phyloP scores from a whole-genome alignment of 2,113 vertebrate genomes.

The Saccopteryx bilineata region DNA sequence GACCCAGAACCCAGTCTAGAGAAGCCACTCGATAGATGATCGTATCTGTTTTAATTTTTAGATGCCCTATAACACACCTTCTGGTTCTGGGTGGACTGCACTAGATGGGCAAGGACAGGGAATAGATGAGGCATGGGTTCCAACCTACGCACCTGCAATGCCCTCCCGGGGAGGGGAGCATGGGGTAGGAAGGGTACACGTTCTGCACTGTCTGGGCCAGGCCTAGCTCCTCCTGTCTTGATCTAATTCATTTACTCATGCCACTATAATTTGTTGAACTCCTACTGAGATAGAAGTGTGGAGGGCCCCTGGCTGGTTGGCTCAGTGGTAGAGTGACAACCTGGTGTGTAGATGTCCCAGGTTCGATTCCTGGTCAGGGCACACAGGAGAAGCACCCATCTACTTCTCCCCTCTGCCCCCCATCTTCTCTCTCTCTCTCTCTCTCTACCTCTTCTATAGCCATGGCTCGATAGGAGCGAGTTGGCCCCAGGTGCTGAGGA shows the following conservation, averaged over 20 bases:
- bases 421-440: no score
- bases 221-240: neutral
- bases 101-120: neutral
- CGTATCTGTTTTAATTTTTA: neutral
- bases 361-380: no score
- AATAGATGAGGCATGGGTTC: neutral
- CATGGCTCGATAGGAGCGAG: no score
- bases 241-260: neutral
- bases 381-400: no score
- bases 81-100: neutral
- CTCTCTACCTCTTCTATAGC: no score
- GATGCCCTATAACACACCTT: neutral
- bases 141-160: neutral
- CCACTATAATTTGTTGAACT: neutral
- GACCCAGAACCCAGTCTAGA: neutral
- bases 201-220: neutral
- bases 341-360: no score
- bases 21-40: neutral
- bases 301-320: no score
- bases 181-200: accelerated
- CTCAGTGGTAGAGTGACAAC: no score
- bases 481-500: no score
- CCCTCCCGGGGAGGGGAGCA: neutral
- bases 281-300: neutral
- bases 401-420: no score